Evolutionary conservation across 2,888 invertebrate species (phyloP).

Genomic region (Tenodera sinensis): DNA sequence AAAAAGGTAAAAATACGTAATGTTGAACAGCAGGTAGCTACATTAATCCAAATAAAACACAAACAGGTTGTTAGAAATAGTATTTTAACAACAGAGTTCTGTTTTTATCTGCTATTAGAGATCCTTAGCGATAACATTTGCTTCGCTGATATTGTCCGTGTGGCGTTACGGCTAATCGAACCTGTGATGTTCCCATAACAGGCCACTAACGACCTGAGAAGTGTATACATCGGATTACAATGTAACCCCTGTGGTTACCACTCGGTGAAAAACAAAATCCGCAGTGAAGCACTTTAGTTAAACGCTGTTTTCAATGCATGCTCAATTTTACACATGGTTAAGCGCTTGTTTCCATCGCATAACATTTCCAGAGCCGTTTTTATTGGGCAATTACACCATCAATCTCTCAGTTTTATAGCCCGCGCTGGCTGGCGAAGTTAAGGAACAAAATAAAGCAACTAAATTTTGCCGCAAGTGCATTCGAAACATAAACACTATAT

Average conservation of each 20-base stretch:
- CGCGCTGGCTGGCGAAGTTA: background rate
- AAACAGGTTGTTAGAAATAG: too few relatives aligned
- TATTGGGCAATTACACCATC: background rate
- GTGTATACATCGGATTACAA: background rate
- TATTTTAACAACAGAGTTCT: too few relatives aligned
- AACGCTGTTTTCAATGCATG: background rate
- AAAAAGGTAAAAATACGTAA: too few relatives aligned
- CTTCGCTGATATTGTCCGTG: too few relatives aligned
- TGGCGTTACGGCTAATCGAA: background rate
- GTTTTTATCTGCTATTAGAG: too few relatives aligned
- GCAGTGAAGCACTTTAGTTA: background rate
- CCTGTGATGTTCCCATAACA: background rate
- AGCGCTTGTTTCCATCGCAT: background rate
- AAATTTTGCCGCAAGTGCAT: background rate
- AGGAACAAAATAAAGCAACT: background rate
- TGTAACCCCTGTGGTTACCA: background rate
- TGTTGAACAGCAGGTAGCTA: too few relatives aligned
- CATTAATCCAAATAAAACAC: too few relatives aligned
- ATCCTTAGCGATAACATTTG: too few relatives aligned
- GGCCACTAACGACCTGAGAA: background rate
- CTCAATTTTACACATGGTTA: background rate
- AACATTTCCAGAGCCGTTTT: background rate
- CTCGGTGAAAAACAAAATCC: background rate
- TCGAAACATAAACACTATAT: background rate
- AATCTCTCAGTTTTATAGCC: background rate